Conservation (phyloP, 2,113 vertebrate genomes). For the Chaenogobius annularis region DNA sequence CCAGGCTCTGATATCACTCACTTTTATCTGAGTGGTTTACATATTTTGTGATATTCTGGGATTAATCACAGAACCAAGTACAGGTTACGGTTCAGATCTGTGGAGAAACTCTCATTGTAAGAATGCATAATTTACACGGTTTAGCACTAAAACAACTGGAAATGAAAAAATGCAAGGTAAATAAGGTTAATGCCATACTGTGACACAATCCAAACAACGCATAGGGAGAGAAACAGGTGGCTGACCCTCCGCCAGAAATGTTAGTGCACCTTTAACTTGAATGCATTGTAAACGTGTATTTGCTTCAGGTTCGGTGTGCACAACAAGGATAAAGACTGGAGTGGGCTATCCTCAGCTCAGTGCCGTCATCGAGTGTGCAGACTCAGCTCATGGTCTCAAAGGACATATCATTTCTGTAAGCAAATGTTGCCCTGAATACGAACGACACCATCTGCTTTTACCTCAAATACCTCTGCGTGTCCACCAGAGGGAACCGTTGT, state of each 20-base stretch:
- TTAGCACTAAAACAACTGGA: too few relatives aligned
- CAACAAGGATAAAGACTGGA: slow-evolving; percentile 96
- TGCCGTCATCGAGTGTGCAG: slow-evolving; percentile 97
- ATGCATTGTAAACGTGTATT: neutral
- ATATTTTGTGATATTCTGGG: too few relatives aligned
- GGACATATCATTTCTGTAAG: slow-evolving; percentile 98
- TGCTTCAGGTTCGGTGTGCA: slow-evolving; percentile 91
- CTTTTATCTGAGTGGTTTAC: too few relatives aligned
- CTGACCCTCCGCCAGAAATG: neutral
- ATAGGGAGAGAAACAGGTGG: neutral
- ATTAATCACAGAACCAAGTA: too few relatives aligned
- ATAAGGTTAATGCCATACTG: too few relatives aligned
- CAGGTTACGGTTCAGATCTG: too few relatives aligned
- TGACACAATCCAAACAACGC: neutral
- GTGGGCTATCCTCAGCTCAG: slow-evolving; percentile 97
- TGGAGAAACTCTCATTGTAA: too few relatives aligned
- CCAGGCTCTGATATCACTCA: too few relatives aligned
- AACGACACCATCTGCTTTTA: neutral
- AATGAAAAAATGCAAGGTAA: neutral
- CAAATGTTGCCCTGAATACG: slow-evolving; percentile 11
- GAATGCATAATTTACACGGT: too few relatives aligned
- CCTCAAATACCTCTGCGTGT: neutral
- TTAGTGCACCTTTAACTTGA: neutral
- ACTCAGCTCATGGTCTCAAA: slow-evolving; percentile 96
- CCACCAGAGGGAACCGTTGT: neutral